Evolutionary conservation across 2,797 vertebrate genomes (phyloP).

Genomic region (Protosalanx chinensis): DNA sequence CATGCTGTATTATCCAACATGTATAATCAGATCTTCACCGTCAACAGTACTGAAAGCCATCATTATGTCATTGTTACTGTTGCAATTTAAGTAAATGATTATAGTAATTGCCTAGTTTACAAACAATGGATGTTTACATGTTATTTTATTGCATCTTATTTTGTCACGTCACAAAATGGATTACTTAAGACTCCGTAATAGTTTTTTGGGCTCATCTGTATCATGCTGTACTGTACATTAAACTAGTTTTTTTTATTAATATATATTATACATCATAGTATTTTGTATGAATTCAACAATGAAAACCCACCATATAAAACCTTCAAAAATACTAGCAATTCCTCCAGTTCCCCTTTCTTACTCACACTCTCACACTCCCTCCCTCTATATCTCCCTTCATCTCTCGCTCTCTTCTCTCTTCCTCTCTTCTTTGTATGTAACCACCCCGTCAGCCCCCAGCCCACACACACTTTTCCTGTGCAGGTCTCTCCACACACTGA

Average conservation of each 20-base stretch:
- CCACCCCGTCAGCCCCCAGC: background rate
- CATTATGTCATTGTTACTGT: background rate
- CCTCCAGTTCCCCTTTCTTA: too few relatives aligned
- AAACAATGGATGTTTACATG: conserved; percentile 38
- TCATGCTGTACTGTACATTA: conserved; percentile 37
- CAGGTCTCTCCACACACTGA: background rate
- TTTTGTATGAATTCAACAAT: background rate
- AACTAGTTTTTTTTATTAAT: conserved; percentile 29
- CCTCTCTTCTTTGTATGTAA: background rate
- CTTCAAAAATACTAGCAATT: background rate
- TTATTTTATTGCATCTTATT: conserved; percentile 19
- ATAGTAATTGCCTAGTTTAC: background rate
- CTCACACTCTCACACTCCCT: background rate
- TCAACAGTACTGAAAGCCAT: background rate
- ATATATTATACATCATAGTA: background rate
- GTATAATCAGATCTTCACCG: too few relatives aligned
- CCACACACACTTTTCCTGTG: conserved; percentile 4
- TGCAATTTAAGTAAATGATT: background rate
- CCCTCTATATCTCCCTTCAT: background rate
- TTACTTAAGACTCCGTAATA: too few relatives aligned
- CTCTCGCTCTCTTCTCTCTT: background rate
- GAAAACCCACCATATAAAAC: background rate
- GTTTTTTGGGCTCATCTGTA: conserved; percentile 22
- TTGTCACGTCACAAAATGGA: too few relatives aligned
- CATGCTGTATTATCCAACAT: background rate